Evolutionary conservation across 1,140 invertebrate species (phyloP), one percentile per base, ranked within the genome.

Genomic region (Reticulitermes speratus): DNA sequence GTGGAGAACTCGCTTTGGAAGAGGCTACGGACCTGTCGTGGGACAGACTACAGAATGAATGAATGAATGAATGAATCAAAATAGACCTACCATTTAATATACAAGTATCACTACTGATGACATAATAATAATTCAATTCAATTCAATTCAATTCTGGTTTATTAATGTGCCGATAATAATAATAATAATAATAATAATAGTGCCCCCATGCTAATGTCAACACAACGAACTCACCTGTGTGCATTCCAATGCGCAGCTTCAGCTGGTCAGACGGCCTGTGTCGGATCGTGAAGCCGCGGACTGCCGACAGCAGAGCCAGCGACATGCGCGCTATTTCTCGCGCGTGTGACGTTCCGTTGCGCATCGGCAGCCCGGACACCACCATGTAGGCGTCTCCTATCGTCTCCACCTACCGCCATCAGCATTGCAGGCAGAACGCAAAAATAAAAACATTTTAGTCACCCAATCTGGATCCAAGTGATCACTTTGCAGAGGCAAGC

Each of bases 351-450:
- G 95, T 95, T 0, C 96, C 97, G 90, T 98, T 99, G 84, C 97
- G 92, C 86, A 96, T 94, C 0, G 98, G 98, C 21, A 99, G 91
- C 21, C 98, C 98, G 0, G 96, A 97, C 1, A 97, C 96, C 87
- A 95, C 97, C 96, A 99, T 99, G 91, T 99, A 99, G 5, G 98
- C 98, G 90, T 99, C 98, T 0, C 98, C 98, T 88, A 99, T 99
- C 12, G 98, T 99, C 92, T 99, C 98, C 75, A 98, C 97, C 97
- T 98, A 25, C 7, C 3, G 65, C 1, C n/a, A 88, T 44, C 89
- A 90, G 9, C 45, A 48, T 48, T 48, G 45, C 45, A 48, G 9
- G 7, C 45, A 48, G 45, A 0, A 48, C 14, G 45, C 45, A 48
- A 3, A 48, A 48, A 48, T 55, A 16, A 55, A 12, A 55, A 16